Evolutionary conservation across 2,797 vertebrate species (phyloP), one percentile per base, ranked within the genome.

Genomic region (Periophthalmus magnuspinnatus): DNA sequence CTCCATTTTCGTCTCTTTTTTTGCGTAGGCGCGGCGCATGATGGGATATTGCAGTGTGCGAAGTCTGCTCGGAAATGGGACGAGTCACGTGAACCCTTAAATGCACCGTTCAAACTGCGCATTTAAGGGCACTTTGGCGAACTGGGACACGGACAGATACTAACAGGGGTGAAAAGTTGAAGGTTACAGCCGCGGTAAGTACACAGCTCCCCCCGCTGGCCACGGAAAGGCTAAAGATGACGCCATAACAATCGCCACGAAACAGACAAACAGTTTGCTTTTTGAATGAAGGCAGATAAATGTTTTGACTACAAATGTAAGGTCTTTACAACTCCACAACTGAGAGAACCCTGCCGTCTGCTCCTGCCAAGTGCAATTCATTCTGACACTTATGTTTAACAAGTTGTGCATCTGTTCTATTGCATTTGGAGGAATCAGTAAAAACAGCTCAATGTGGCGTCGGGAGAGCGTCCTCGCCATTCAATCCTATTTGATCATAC

Each of bases 401-500:
- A 74, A 74, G 6, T 28, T 16, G 21, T 63, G 64, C 67, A 47
- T 70, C n/a, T 50, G 32, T 52, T 60, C 0, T 50, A 69, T 59
- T 34, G 56, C 16, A 11, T 68, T 82, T 77, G 1, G 62, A 65
- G 38, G 75, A 81, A 72, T 71, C 33, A 72, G 19, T 52, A 22
- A 66, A n/a, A 56, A 62, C 45, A 1, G 19, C 48, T 71, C 65
- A 32, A 55, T 33, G 24, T 19, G 72, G 65, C 36, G 28, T 65
- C 79, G 61, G 14, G 10, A 45, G 13, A 45, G 13, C 28, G 79
- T 70, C 52, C 67, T 71, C 33, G 3, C 64, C 66, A 47, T 68
- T 83, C 83, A 78, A 88, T 88, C 83, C 83, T 16, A 83, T 86
- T 82, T 78, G 78, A 89, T 89, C 70, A 81, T 59, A 73, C 66